Percentiles rank a stretch among this genome's conserved stretches.
phyloP scores from a whole-genome alignment of 2,797 vertebrate genomes.

The Trematomus bernacchii region DNA sequence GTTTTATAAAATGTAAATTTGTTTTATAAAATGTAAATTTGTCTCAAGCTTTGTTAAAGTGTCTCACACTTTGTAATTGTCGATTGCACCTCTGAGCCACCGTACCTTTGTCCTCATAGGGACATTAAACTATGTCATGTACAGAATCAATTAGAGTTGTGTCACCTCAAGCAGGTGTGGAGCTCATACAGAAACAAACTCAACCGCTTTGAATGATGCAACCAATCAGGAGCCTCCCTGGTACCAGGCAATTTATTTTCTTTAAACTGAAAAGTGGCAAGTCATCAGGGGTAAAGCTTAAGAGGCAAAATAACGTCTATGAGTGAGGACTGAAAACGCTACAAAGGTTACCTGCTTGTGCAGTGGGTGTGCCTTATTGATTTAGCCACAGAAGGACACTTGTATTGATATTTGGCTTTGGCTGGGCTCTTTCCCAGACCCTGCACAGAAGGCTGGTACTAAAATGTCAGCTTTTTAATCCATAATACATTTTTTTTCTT shows the following conservation, averaged over 20 bases:
- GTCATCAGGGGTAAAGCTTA: constrained; percentile 16
- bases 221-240: not conserved
- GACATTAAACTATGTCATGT: not conserved
- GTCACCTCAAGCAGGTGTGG: not conserved
- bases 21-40: too few species aligned
- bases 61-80: too few species aligned
- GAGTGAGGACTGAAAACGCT: constrained; percentile 10
- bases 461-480: constrained; percentile 37
- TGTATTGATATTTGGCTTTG: constrained; percentile 44
- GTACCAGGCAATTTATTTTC: constrained; percentile 1
- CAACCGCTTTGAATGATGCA: constrained; percentile 5
- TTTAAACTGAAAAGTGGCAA: constrained; percentile 16
- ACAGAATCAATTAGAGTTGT: not conserved
- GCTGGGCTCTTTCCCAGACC: constrained; percentile 17
- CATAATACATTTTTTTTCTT: constrained; percentile 7
- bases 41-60: too few species aligned
- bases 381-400: constrained; percentile 30
- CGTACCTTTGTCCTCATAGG: not conserved
- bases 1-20: too few species aligned
- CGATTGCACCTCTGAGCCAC: too few species aligned
- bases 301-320: constrained; percentile 7
- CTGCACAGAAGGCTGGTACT: not conserved
- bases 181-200: constrained; percentile 4
- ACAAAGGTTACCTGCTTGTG: constrained; percentile 47
- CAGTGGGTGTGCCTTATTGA: constrained; percentile 25